Base-by-base conservation (phyloP, 2,888 invertebrate genomes). In the Pyrochroa serraticornis region DNA sequence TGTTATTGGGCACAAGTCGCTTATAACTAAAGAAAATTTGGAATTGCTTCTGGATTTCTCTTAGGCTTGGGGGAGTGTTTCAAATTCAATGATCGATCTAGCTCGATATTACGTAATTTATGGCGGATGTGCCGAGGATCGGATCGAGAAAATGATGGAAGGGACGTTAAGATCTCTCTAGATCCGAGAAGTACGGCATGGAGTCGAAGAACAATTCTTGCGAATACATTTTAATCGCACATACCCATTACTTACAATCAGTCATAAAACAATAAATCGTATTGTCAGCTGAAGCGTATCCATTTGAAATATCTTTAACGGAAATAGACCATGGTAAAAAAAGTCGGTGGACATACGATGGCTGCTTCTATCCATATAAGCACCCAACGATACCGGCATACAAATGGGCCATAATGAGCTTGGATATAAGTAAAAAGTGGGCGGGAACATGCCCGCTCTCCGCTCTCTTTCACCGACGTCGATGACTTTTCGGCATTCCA, bases 361-460 rank as follows among this genome's bases (percentile, higher is more conserved):
- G 75, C 75, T 75, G 76, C 75, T 73, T 72, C 71, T 76, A 74
- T 73, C 76, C 76, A 74, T 77, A 76, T 76, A 77, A 77, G 76
- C 75, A 74, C 72, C 73, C 75, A 71, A 76, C 76, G 75, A 72
- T 71, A 69, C 70, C 68, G 68, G 77, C 75, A 77, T 77, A 77
- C 76, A 77, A 77, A 77, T 77, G 74, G 76, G 68, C 68, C 68
- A 70, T 77, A 77, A 77, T 77, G 75, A 77, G 73, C 68, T 64
- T 63, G 72, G 75, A 74, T 74, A 73, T 75, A 76, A 75, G 73
- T 75, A 76, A 77, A 77, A 77, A 77, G 77, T 76, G 73, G 76
- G 77, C 76, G 77, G 75, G 71, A 71, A 73, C 73, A 64, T 51
- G 57, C 51, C 51, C 41, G 45, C 43, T 41, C 54, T 58, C 50